Conservation (phyloP, 2,888 invertebrate genomes). For the Rhaphigaster nebulosa region DNA sequence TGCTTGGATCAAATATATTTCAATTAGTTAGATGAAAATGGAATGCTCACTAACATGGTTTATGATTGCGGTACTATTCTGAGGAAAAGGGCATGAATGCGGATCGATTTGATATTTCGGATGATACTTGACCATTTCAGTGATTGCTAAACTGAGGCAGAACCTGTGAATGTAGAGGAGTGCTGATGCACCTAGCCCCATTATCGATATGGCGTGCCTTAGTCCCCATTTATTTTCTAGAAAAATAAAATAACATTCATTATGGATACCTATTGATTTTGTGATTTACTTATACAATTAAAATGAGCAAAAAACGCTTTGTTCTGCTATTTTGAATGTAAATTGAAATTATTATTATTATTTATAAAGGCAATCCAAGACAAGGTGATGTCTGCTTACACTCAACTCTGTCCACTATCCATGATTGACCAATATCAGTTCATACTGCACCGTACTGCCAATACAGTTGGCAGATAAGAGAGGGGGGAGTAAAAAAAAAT, state of each 20-base stretch:
- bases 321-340: too few relatives aligned
- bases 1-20: background rate
- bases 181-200: constrained; percentile 70
- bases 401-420: too few relatives aligned
- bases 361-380: too few relatives aligned
- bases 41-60: background rate
- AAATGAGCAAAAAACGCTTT: too few relatives aligned
- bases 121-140: constrained; percentile 69
- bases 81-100: constrained; percentile 70
- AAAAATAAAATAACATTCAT: constrained; percentile 45
- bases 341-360: too few relatives aligned
- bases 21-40: background rate
- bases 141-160: constrained; percentile 70
- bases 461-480: too few relatives aligned
- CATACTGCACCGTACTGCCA: too few relatives aligned
- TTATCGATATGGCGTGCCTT: constrained; percentile 66
- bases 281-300: too few relatives aligned
- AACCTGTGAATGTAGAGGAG: constrained; percentile 70
- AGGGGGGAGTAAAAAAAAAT: too few relatives aligned
- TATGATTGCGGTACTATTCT: constrained; percentile 40
- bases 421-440: too few relatives aligned
- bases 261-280: background rate
- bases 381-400: too few relatives aligned
- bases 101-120: constrained; percentile 68
- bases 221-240: constrained; percentile 63